Conservation (phyloP, 2,113 vertebrate genomes). For the Anhinga anhinga region DNA sequence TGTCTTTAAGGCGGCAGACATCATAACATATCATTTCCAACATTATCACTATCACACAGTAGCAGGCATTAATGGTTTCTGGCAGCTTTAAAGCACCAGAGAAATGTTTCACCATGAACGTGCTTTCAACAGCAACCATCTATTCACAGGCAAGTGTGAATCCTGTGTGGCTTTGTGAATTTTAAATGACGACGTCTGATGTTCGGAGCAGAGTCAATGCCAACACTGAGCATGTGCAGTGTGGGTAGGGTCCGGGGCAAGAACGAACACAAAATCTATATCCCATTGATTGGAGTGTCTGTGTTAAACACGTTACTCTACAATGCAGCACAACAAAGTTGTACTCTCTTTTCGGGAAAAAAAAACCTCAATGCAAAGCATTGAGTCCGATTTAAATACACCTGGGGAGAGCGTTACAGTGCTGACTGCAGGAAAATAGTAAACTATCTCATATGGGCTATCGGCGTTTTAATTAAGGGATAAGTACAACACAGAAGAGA, state of each 20-base stretch:
- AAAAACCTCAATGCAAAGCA: not conserved
- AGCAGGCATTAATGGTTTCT: not conserved
- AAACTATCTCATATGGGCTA: not conserved
- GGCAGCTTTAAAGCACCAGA: not conserved
- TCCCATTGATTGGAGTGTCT: not conserved
- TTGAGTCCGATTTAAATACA: fast-evolving
- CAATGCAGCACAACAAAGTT: not conserved
- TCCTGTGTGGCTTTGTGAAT: not conserved
- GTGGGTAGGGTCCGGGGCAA: fast-evolving
- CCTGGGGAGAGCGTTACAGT: fast-evolving
- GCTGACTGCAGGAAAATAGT: not conserved
- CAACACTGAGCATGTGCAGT: not conserved
- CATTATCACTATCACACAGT: not conserved
- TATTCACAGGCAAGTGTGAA: not conserved
- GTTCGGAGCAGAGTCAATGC: not conserved
- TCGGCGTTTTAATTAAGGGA: not conserved
- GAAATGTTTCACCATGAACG: not conserved
- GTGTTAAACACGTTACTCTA: not conserved
- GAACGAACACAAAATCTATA: not conserved
- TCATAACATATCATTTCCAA: not conserved
- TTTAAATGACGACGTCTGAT: not conserved
- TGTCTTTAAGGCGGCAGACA: not conserved
- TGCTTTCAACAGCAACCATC: fast-evolving
- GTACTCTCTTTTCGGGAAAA: no score
- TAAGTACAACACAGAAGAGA: not conserved